Percentiles rank a stretch among this genome's conserved stretches.
Conservation (phyloP, 2,888 invertebrate genomes). For the Synanthedon vespiformis region DNA sequence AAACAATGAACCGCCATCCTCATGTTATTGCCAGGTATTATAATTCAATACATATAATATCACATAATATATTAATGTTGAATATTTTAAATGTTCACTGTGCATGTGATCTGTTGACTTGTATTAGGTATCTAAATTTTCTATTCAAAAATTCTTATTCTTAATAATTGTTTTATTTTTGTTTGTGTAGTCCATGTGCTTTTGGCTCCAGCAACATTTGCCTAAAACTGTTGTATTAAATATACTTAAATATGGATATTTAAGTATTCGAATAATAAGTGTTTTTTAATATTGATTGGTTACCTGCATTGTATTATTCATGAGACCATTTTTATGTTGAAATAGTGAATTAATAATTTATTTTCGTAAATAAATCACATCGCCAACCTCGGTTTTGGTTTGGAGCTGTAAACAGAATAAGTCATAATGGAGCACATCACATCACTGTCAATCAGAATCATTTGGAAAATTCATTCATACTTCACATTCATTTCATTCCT, state of each 20-base stretch:
- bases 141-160: neutral
- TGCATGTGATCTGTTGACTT: neutral
- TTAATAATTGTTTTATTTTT: neutral
- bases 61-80: neutral
- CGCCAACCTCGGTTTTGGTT: too few relatives aligned
- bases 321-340: too few relatives aligned
- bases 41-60: conserved; percentile 1
- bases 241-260: too few relatives aligned
- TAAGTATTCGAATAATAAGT: too few relatives aligned
- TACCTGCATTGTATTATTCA: too few relatives aligned
- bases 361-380: too few relatives aligned
- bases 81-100: neutral
- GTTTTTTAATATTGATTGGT: too few relatives aligned
- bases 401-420: neutral
- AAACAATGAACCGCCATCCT: conserved; percentile 53
- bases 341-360: too few relatives aligned
- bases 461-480: neutral
- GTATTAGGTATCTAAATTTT: neutral
- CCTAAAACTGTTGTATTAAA: too few relatives aligned
- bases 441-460: neutral
- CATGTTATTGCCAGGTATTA: conserved; percentile 72
- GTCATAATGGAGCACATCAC: neutral
- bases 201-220: neutral
- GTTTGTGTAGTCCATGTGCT: conserved; percentile 1
- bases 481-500: conserved; percentile 54